Evolutionary conservation across 2,888 invertebrate species (phyloP), one percentile per base, ranked within the genome.

Genomic region (Phrixothrix hirtus): DNA sequence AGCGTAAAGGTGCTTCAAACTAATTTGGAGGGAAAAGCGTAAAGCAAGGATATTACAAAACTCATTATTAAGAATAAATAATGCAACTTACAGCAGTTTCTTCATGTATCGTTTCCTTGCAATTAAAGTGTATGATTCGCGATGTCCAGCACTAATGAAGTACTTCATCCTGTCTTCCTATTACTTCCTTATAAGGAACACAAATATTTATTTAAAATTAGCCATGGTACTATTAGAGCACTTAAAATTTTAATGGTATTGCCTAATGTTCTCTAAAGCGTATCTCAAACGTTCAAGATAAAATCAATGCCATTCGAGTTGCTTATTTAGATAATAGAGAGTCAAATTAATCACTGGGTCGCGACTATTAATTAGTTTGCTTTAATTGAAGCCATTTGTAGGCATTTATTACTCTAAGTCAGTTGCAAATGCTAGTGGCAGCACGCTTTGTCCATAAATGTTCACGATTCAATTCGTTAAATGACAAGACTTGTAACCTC

Each of bases 61-160:
- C 37, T 30, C 11, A 12, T 12, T 25, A 36, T 45, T 32, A 38
- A 38, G 36, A 45, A 36, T 43, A 41, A 51, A 55, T 43, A 25
- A 37, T 16, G 55, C 71, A 78, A 83, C 83, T 78, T 81, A 84
- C 84, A 79, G 77, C 75, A 83, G 72, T 72, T 83, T 84, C 79
- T 83, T 83, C 82, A 83, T 82, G 77, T 83, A 75, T 77, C 83
- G 78, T 73, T 83, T 79, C 74, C 83, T 79, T 47, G 83, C 81
- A 48, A 83, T 80, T 61, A 83, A 75, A 12, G 83, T 81, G 71
- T 83, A 83, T 36, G 83, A 79, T 77, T 83, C 83, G 70, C 82
- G 81, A 72, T 81, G 76, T 52, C 76, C 76, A 12, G 74, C 71
- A 69, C 82, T 80, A 11, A 52, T 46, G 77, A 83, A 80, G 76